Evolutionary conservation across 2,797 vertebrate species (phyloP).

Genomic region (Graptemys geographica): DNA sequence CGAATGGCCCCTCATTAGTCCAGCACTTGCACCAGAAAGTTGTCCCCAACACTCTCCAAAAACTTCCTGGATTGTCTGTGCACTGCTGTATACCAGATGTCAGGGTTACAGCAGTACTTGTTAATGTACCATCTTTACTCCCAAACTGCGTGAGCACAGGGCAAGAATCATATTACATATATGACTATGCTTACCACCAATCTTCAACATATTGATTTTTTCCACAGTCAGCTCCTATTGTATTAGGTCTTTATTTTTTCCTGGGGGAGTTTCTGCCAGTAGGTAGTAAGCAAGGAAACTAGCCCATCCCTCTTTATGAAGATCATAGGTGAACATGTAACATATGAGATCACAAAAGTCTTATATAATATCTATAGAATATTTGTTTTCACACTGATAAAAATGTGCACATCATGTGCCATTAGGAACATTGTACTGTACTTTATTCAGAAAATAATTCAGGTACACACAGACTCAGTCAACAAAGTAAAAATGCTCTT

Average conservation of each 20-base stretch:
- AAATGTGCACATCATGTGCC: background rate
- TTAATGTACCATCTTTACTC: constrained; percentile 64
- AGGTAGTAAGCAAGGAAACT: constrained; percentile 18
- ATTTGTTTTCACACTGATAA: background rate
- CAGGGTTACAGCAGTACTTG: background rate
- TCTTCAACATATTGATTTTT: constrained; percentile 53
- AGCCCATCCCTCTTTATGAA: background rate
- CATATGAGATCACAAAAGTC: background rate
- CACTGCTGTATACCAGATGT: no score
- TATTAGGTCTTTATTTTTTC: background rate
- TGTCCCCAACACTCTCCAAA: no score
- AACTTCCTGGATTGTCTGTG: no score
- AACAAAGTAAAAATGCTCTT: background rate
- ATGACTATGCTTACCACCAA: constrained; percentile 3
- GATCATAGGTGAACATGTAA: no score
- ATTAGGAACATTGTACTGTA: background rate
- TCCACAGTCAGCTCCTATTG: constrained; percentile 18
- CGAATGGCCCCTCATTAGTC: no score
- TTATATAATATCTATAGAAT: background rate
- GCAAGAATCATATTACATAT: constrained; percentile 43
- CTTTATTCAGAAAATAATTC: background rate
- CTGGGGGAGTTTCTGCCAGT: constrained; percentile 3
- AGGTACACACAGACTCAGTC: background rate
- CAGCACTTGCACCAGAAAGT: no score
- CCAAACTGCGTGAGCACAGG: constrained; percentile 57